Evolutionary conservation across 2,113 vertebrate genomes (phyloP), one percentile per base, ranked within the genome.

Genomic region (Nesogale talazaci): DNA sequence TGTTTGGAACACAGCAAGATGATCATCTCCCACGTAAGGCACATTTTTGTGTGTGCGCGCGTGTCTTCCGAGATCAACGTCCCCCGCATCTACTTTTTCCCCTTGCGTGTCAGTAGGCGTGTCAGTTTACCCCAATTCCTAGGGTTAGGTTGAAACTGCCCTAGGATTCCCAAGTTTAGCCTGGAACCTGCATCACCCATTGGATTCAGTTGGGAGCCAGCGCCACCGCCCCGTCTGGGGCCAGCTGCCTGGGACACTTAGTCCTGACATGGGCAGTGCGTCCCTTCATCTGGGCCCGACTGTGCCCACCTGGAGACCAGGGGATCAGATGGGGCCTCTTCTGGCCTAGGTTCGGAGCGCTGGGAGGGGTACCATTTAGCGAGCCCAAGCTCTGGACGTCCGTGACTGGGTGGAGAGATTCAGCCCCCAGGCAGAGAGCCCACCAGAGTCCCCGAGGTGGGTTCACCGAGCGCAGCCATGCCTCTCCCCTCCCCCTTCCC

Each of bases 401-500:
- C 2, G 4, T 2, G 5, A 27, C 61, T 40, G 70, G 52, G 42
- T 76, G n/a, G 84, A 36, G 52, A 78, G 82, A 76, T 57, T 94
- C 74, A 9, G 27, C 40, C 15, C 67, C 42, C 11, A 82, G 57
- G 87, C 70, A 10, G 11, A 29, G 82, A 31, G n/a, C 10, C 5
- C 27, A 10, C 59, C 29, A 4, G 6, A 97, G 95, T 78, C 83
- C 89, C 94, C 86, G 75, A 96, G 97, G 92, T 96, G 97, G 97
- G 97, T 93, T 94, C 97, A 97, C 97, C 97, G 98, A 98, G 98
- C 96, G 95, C 83, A 94, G 93, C 97, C 97, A 97, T 87, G 93
- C 96, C 97, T 95, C 97, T 98, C 98, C 97, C 98, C 98, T 97
- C 98, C 96, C 97, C 98, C 97, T 98, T 98, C 97, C 97, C 97